phyloP scores from a whole-genome alignment of 1,140 invertebrate genomes.

The Melipona quadrifasciata region DNA sequence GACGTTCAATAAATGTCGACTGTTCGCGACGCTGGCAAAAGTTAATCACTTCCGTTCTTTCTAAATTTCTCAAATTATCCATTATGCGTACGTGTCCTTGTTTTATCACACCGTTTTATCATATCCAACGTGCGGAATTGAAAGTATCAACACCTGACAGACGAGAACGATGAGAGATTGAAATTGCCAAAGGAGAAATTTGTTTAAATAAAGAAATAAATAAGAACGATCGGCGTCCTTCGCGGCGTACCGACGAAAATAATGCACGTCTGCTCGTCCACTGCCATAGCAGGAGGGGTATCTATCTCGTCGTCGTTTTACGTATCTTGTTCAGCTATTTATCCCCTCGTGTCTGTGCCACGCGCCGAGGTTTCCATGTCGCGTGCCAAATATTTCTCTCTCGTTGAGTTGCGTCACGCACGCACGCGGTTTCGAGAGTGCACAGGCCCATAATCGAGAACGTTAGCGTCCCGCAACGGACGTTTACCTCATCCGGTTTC shows the following conservation, averaged over 20 bases:
- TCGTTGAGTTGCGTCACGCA: conserved; percentile 15
- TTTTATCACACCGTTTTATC: no score
- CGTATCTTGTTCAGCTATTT: conserved; percentile 16
- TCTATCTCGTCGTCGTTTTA: not conserved
- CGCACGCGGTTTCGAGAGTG: not conserved
- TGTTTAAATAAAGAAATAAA: no score
- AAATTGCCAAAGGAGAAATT: no score
- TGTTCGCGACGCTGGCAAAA: no score
- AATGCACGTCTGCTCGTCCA: conserved; percentile 5
- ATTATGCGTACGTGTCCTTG: no score
- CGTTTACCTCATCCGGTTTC: conserved; percentile 35
- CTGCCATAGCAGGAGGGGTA: not conserved
- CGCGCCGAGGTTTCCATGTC: conserved; percentile 6
- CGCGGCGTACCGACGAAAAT: conserved; percentile 27
- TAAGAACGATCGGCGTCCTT: not conserved
- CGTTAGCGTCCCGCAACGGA: conserved; percentile 7
- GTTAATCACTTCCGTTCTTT: not conserved
- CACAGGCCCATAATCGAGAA: conserved; percentile 26
- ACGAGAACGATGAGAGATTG: no score
- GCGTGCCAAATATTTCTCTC: conserved; percentile 44
- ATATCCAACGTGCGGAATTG: no score
- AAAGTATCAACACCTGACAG: no score
- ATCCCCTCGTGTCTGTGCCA: not conserved
- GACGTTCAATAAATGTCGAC: not conserved
- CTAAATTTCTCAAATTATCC: not conserved